Evolutionary conservation across 2,888 invertebrate genomes (phyloP), one percentile per base, ranked within the genome.

Genomic region (Argyresthia goedartella): DNA sequence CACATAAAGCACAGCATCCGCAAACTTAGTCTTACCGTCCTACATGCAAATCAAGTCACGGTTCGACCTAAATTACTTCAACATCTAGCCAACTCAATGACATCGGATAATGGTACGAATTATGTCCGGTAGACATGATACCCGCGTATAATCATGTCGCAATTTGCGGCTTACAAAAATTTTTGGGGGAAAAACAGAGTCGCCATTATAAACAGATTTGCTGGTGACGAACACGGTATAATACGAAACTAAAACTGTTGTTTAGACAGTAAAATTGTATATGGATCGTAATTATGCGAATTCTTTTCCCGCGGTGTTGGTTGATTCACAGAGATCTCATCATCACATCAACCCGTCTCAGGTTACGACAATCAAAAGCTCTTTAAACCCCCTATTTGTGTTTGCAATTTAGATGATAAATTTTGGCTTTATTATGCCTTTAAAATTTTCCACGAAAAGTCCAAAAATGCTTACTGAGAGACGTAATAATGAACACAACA

Each of bases 31-130:
- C 62, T 60, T 67, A 66, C 67, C 67, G 73, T 71, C 75, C 74
- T 71, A 75, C 76, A 81, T 78, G 78, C 79, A 81, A 81, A 81
- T 80, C 76, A 69, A 81, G 81, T 81, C 82, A 82, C 81, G 77
- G 73, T 64, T 64, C 71, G 71, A 75, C 77, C 81, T 77, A 73
- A 80, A 81, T 80, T 74, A 76, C 73, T 64, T 65, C 64, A 69
- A 71, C 68, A 68, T 71, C 67, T 69, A 67, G 62, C 69, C 71
- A 69, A 74, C 65, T 73, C 71, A 66, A 60, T 62, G 59, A 60
- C 63, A 65, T 61, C 61, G 62, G 61, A 65, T 74, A 75, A 80
- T 76, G 64, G 67, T 65, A 62, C 69, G 71, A 73, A 82, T 81
- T 78, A 79, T 67, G 63, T 69, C 66, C 72, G 72, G 76, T 70